Base-by-base conservation (phyloP, 2,797 vertebrate species). In the Saxicola maurus region DNA sequence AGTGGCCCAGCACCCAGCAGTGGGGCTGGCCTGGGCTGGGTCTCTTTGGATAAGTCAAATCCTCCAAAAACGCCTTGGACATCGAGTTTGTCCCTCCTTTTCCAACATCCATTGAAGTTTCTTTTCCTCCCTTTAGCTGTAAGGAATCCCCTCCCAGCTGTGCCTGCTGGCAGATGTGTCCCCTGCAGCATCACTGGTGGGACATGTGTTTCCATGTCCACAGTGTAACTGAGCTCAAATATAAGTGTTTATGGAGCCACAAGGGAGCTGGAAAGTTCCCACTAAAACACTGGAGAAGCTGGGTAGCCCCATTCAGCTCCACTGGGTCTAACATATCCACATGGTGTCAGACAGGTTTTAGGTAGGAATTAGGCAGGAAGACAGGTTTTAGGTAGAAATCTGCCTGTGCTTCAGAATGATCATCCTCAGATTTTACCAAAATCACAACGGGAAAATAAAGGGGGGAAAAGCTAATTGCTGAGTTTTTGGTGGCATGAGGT, bases 391-490 rank as follows among this genome's bases (percentile, higher is more conserved):
- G 4, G 8, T 0, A 61, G 61, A 20, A 82, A 33, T 3, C 23
- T 8, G 2, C 24, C 25, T 78, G 1, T n/a, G 25, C 37, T 78
- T 73, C 46, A 65, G 23, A 31, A 37, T 2, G 4, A n/a, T 62
- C 5, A 12, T 52, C 10, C 37, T 49, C 43, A 71, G 11, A 46
- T 86, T 83, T 81, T 75, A 71, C 10, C 7, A 28, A 77, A 86
- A 71, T 4, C 4, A 40, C 9, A 14, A 11, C 12, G 4, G 7
- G 7, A 38, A 38, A 48, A 37, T 11, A 25, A 7, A 3, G 0
- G 2, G 2, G 2, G 1, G 2, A n/a, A 71, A 71, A n/a, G 6
- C 0, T 53, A 57, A 78, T 72, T 86, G 13, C 5, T 72, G 25
- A 27, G n/a, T 4, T 83, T 68, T 38, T 15, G 23, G 30, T 68